These are phyloP conservation scores for Pantherophis alleghaniensis DNA, from an alignment of 2,797 vertebrate genomes.

Conservation along the genomic window DNA sequence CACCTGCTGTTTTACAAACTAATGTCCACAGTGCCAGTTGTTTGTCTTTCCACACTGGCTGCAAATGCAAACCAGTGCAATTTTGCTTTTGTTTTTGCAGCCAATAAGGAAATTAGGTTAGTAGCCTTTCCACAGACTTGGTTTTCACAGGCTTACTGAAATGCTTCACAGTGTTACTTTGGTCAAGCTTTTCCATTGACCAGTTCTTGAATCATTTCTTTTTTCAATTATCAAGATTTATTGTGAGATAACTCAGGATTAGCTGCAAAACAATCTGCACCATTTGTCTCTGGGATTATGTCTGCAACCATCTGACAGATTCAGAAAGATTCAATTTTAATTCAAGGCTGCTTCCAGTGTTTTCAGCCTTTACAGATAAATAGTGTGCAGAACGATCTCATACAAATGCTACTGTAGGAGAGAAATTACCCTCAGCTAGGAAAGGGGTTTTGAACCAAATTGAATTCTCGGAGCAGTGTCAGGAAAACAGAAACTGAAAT, in stretches of 20 bases:
- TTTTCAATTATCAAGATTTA: slow-evolving; percentile 9
- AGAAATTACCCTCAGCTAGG: slow-evolving; percentile 12
- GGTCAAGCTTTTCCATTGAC: background rate
- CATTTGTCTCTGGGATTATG: slow-evolving; percentile 44
- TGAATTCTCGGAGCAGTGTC: background rate
- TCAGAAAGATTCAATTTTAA: slow-evolving; percentile 9
- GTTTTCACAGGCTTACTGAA: background rate
- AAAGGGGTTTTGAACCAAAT: background rate
- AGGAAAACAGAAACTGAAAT: slow-evolving; percentile 2
- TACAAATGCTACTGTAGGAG: background rate
- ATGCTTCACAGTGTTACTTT: background rate
- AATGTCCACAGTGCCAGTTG: background rate
- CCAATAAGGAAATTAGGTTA: background rate
- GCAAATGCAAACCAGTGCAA: background rate
- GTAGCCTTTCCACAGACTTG: background rate
- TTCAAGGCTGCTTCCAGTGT: slow-evolving; percentile 30
- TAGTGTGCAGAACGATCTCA: background rate
- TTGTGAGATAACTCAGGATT: slow-evolving; percentile 12
- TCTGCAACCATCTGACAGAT: slow-evolving; percentile 43
- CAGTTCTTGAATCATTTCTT: background rate
- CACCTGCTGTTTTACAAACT: background rate
- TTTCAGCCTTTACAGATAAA: background rate
- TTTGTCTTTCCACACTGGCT: background rate
- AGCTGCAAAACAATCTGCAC: slow-evolving; percentile 37
- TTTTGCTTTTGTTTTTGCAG: background rate